These are phyloP conservation scores for Pammene aurita DNA, from an alignment of 2,888 invertebrate species.

Conservation along the genomic window DNA sequence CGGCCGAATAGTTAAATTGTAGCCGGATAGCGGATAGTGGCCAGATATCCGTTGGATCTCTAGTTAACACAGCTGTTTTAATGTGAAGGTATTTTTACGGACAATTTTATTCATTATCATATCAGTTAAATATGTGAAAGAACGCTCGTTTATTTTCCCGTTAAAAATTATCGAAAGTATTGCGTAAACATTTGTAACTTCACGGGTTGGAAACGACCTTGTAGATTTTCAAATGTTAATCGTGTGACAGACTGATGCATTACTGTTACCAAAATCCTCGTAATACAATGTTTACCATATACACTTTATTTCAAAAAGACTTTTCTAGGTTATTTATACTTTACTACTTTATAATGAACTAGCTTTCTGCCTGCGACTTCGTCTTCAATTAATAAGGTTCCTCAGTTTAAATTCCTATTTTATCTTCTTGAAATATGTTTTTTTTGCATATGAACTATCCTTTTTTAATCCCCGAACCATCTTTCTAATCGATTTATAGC, in stretches of 20 bases:
- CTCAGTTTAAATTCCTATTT: no score
- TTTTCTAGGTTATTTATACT: not conserved
- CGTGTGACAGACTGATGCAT: constrained; percentile 4
- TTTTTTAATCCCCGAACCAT: no score
- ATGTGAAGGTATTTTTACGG: constrained; percentile 66
- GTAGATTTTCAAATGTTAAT: constrained; percentile 41
- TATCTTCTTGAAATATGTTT: no score
- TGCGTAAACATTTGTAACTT: constrained; percentile 31
- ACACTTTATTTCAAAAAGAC: not conserved
- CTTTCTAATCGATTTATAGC: no score
- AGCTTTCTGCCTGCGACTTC: no score
- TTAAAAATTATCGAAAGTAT: constrained; percentile 14
- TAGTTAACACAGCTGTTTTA: constrained; percentile 67
- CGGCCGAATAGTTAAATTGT: no score
- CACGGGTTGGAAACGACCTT: constrained; percentile 51
- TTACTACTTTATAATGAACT: not conserved
- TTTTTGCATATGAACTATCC: no score
- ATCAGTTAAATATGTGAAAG: constrained; percentile 9
- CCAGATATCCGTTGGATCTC: no score
- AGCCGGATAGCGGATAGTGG: no score
- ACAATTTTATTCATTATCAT: constrained; percentile 42
- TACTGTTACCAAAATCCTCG: not conserved
- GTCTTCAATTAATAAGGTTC: no score
- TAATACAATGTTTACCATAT: constrained; percentile 1
- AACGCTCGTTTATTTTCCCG: not conserved